These are phyloP conservation scores for Clanis bilineata DNA, from an alignment of 2,888 invertebrate genomes.

Conservation along the genomic window DNA sequence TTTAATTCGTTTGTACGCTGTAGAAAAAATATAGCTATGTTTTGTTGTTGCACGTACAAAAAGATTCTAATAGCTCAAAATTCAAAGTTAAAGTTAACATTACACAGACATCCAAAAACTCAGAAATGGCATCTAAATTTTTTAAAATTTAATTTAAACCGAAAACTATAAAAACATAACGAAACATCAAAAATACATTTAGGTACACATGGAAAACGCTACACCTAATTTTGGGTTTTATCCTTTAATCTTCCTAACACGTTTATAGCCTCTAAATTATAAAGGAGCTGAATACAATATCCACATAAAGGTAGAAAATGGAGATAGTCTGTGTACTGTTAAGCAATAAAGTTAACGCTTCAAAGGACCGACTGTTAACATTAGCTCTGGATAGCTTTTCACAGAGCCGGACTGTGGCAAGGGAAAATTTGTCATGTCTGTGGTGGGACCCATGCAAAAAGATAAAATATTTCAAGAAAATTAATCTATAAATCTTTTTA, in stretches of 20 bases:
- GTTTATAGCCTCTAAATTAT: background rate
- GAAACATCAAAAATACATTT: background rate
- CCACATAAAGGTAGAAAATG: background rate
- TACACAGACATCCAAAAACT: background rate
- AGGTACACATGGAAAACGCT: background rate
- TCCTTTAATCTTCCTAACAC: background rate
- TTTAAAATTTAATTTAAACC: background rate
- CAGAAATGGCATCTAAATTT: background rate
- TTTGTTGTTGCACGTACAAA: no score
- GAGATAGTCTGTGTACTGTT: background rate
- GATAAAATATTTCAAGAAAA: background rate
- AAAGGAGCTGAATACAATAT: background rate
- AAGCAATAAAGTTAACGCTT: background rate
- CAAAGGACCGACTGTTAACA: conserved; percentile 1
- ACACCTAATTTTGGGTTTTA: background rate
- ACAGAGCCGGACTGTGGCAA: background rate
- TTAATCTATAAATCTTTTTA: no score
- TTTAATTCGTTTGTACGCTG: no score
- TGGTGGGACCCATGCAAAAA: background rate
- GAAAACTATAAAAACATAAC: background rate
- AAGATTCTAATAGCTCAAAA: background rate
- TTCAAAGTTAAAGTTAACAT: background rate
- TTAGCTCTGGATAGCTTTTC: background rate
- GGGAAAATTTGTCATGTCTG: background rate
- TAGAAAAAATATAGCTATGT: no score